Evolutionary conservation across 2,113 vertebrate genomes (phyloP), one percentile per base, ranked within the genome.

Genomic region (Pagrus major): DNA sequence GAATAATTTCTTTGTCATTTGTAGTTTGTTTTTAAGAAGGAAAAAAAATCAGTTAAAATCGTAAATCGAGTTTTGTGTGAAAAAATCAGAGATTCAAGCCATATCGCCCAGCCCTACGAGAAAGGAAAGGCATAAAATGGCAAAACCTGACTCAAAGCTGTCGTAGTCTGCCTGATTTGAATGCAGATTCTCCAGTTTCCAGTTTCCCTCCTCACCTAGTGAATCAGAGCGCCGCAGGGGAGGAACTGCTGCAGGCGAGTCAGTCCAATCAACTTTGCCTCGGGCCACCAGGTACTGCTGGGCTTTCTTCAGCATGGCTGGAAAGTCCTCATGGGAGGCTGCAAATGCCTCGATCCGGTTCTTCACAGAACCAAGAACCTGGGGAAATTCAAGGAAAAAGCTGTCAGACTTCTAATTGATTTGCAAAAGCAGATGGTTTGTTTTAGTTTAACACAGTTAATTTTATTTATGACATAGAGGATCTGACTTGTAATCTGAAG

Each of bases 331-430:
- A 44, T 97, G 97, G 31, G 94, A 93, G 61, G 97, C 96, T 0
- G 97, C 97, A 16, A 99, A 99, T 9, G 86, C 94, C 90, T 99
- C 98, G 0, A 99, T 98, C 68, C 97, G 97, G 90, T 97, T 97
- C 96, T 99, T 99, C 85, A 99, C 97, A 0, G 97, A 97, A 82
- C 97, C 97, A 67, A 99, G 94, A 42, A 99, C 98, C 98, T 99
- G 88, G 3, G 2, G 44, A 8, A 27, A 63, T 23, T 20, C 0
- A 1, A 3, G 7, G 8, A 31, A 61, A 9, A 51, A 54, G 23
- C 5, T 2, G n/a, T 67, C 23, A 12, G 46, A 41, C 18, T 5
- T 75, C 29, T 18, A 6, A 31, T 1, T 78, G 9, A 65, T 63
- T 11, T 21, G 58, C 27, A 55, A 15, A 65, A 15, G 12, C 21